Evolutionary conservation across 2,797 vertebrate genomes (phyloP).

Genomic region (Prunella strophiata): DNA sequence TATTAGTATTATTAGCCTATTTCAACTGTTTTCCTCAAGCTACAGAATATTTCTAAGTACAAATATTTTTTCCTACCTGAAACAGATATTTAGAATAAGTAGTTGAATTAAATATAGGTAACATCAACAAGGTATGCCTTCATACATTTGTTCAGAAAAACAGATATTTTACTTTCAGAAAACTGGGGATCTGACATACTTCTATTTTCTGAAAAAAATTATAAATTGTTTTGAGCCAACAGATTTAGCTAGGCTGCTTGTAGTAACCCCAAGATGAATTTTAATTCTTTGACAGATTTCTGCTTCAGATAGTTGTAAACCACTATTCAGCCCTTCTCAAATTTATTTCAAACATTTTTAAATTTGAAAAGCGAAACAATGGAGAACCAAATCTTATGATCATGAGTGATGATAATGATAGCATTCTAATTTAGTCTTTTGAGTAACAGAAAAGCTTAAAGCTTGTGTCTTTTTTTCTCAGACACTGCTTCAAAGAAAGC

Average conservation of each 20-base stretch:
- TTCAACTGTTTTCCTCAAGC: not conserved
- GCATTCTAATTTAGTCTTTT: not conserved
- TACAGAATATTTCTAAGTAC: not conserved
- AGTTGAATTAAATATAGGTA: not conserved
- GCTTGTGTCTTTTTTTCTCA: not conserved
- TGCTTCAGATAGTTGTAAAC: not conserved
- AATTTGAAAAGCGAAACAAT: not conserved
- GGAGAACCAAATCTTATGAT: not conserved
- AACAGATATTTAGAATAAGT: not conserved
- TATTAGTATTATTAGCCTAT: not conserved
- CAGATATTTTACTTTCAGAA: not conserved
- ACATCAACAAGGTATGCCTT: not conserved
- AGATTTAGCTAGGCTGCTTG: not conserved
- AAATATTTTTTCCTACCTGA: not conserved
- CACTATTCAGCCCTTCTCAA: not conserved
- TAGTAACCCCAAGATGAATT: not conserved
- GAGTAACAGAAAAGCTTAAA: not conserved
- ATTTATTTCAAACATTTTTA: not conserved
- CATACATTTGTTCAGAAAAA: not conserved
- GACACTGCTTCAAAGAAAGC: not conserved
- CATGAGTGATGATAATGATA: not conserved
- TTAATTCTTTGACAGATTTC: not conserved
- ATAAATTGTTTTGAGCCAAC: not conserved
- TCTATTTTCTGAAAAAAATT: not conserved
- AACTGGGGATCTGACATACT: not conserved